These are phyloP conservation scores for Ophioninae sp. DNA, from an alignment of 2,888 invertebrate species.

Conservation along the genomic window DNA sequence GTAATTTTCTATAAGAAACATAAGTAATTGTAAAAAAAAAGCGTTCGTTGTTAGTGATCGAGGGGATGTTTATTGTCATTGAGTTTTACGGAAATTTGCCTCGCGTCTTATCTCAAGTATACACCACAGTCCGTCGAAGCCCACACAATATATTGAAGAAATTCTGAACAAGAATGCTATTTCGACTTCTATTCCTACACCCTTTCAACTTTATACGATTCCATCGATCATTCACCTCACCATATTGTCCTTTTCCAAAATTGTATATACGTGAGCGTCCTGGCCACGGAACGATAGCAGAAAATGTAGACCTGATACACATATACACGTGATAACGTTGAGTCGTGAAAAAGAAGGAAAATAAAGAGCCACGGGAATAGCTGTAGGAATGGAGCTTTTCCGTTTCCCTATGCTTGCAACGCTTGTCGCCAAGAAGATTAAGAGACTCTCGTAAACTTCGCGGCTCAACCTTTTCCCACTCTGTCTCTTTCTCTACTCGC, in stretches of 20 bases:
- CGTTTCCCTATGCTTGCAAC: conserved; percentile 32
- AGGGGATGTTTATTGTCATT: too few relatives aligned
- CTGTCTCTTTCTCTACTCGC: background rate
- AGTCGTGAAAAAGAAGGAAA: conserved; percentile 7
- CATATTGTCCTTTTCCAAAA: background rate
- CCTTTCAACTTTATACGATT: background rate
- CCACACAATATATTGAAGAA: background rate
- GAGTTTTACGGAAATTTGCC: background rate
- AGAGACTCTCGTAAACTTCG: conserved; percentile 50
- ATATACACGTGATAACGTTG: background rate
- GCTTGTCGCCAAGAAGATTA: conserved; percentile 37
- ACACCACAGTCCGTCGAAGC: background rate
- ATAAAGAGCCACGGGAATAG: conserved; percentile 17
- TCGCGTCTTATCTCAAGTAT: background rate
- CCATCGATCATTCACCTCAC: background rate
- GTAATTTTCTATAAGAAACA: too few relatives aligned
- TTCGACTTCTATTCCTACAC: background rate
- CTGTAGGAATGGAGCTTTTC: conserved; percentile 32
- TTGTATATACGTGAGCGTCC: background rate
- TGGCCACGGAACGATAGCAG: background rate
- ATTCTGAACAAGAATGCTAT: background rate
- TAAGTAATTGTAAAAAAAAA: too few relatives aligned
- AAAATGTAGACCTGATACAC: background rate
- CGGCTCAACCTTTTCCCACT: conserved; percentile 24
- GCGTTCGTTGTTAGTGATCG: too few relatives aligned